These are phyloP conservation scores for Oncorhynchus masou DNA, from an alignment of 2,113 vertebrate species.

Conservation along the genomic window DNA sequence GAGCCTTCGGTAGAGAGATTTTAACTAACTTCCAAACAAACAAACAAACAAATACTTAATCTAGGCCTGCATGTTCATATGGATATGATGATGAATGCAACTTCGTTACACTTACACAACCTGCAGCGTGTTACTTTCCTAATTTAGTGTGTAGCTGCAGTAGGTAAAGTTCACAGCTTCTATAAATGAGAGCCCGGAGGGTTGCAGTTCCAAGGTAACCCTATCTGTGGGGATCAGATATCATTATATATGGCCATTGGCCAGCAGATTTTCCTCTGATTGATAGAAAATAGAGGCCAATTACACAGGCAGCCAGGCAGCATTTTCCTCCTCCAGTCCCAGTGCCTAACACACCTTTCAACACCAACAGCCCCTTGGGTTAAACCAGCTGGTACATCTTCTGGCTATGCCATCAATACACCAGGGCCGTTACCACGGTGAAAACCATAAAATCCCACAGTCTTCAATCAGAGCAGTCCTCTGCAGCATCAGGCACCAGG, in stretches of 20 bases:
- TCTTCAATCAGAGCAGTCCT: conserved; percentile 26
- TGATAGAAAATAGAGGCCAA: not conserved
- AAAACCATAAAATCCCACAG: conserved; percentile 11
- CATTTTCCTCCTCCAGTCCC: not conserved
- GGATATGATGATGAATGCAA: too few species aligned
- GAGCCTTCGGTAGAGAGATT: conserved; percentile 22
- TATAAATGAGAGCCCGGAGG: conserved; percentile 8
- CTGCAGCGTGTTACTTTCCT: not conserved
- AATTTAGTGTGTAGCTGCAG: not conserved
- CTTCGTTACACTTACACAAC: not conserved
- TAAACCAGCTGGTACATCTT: not conserved
- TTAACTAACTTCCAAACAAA: not conserved
- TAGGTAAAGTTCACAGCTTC: conserved; percentile 18
- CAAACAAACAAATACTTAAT: not conserved
- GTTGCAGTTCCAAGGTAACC: conserved; percentile 5
- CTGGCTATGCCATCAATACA: not conserved
- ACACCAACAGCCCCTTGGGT: not conserved
- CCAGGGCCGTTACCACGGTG: not conserved
- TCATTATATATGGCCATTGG: not conserved
- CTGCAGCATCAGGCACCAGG: conserved; percentile 29
- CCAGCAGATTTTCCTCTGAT: not conserved
- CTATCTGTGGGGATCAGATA: conserved; percentile 12
- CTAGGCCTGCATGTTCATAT: not conserved
- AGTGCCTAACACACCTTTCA: not conserved
- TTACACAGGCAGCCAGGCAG: not conserved